Evolutionary conservation across 2,113 vertebrate genomes (phyloP).

Genomic region (Oryzias curvinotus): DNA sequence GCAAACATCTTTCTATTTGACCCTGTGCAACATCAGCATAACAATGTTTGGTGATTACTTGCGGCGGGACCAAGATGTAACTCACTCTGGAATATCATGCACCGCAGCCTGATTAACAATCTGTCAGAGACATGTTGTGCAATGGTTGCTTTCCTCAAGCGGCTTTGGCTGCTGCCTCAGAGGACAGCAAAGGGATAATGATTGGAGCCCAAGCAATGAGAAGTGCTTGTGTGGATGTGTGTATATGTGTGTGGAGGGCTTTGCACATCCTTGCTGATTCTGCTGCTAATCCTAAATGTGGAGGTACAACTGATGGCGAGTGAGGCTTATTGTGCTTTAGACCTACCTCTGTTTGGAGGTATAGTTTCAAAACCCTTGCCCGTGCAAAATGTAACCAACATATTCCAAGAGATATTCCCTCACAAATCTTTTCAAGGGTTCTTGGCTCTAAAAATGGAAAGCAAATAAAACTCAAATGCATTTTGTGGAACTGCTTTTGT

Average conservation of each 20-base stretch:
- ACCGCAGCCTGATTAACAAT: constrained; percentile 61
- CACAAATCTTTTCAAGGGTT: constrained; percentile 21
- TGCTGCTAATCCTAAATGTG: constrained; percentile 5
- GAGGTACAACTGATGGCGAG: constrained; percentile 8
- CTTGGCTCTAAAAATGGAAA: not conserved
- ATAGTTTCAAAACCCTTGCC: constrained; percentile 13
- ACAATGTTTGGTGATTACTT: constrained; percentile 58
- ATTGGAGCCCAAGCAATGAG: constrained; percentile 43
- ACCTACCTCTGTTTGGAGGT: constrained; percentile 34
- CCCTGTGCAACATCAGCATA: constrained; percentile 49
- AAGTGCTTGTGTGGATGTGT: constrained; percentile 5
- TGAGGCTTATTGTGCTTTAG: constrained; percentile 22
- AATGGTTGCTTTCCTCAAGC: constrained; percentile 34
- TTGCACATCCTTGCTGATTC: no score
- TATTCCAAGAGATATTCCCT: constrained; percentile 4
- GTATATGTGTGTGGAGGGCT: not conserved
- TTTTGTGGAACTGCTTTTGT: constrained; percentile 17
- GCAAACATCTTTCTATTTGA: constrained; percentile 42
- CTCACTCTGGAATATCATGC: constrained; percentile 51
- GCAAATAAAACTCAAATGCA: not conserved
- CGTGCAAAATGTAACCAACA: constrained; percentile 10
- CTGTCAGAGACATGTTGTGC: constrained; percentile 52
- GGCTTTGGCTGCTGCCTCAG: constrained; percentile 52
- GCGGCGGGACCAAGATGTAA: constrained; percentile 37
- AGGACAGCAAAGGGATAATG: constrained; percentile 50